phyloP scores from a whole-genome alignment of 2,888 invertebrate species.

The Epinotia brunnichana region DNA sequence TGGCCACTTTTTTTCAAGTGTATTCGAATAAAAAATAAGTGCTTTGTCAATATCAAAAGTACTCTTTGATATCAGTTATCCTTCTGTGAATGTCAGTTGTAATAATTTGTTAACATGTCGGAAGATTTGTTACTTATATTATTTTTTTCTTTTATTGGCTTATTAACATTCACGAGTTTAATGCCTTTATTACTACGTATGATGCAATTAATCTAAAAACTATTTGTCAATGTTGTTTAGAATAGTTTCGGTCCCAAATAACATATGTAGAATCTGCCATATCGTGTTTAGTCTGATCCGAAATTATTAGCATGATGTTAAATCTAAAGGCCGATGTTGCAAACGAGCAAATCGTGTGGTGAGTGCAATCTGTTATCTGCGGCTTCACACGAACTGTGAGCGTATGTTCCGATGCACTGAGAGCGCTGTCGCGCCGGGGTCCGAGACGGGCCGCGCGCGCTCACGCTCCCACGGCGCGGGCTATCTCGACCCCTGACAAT shows the following conservation, averaged over 20 bases:
- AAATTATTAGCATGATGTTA: neutral
- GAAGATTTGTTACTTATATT: conserved; percentile 8
- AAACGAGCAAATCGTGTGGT: conserved; percentile 50
- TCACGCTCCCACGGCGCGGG: conserved; percentile 82
- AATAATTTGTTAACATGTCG: conserved; percentile 4
- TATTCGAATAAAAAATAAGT: neutral
- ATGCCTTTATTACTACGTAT: conserved; percentile 6
- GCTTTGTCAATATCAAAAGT: neutral
- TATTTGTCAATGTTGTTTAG: neutral
- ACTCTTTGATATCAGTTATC: no score
- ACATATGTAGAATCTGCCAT: neutral
- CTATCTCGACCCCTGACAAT: conserved; percentile 82
- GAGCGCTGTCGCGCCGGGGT: conserved; percentile 77
- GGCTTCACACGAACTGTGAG: conserved; percentile 75
- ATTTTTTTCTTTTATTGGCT: conserved; percentile 11
- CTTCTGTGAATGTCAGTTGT: neutral
- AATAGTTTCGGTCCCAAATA: no score
- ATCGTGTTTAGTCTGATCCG: neutral
- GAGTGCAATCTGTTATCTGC: conserved; percentile 54
- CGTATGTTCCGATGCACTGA: conserved; percentile 76
- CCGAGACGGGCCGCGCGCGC: conserved; percentile 77
- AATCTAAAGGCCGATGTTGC: neutral
- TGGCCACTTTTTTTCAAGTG: neutral
- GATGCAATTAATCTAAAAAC: neutral
- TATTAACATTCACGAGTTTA: conserved; percentile 13